Evolutionary conservation across 1,140 invertebrate genomes (phyloP), one percentile per base, ranked within the genome.

Genomic region (Sinonovacula constricta): DNA sequence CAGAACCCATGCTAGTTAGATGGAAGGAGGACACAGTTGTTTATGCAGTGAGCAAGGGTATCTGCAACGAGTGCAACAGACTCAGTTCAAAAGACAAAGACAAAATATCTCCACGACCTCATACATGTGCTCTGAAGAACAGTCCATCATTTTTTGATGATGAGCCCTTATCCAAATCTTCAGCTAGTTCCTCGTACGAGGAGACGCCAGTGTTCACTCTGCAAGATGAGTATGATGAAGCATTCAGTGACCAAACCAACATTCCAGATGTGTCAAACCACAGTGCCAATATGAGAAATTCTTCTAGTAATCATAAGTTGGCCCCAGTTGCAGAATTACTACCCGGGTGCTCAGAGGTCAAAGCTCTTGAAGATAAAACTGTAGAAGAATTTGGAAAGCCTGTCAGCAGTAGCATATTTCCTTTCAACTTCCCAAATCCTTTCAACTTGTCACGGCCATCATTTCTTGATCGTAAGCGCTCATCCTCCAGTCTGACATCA

Each of bases 31-130:
- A 76, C 39, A 67, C 51, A 5, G 63, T 57, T 59, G 14, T 67
- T 1, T 51, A 66, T 59, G 2, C 39, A 45, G 60, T 63, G 10
- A 53, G 24, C 22, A 26, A 53, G 24, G 33, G 34, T 22, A n/a
- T 76, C 33, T 76, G 72, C 33, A 31, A 33, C 31, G 72, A 76
- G 49, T 67, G 62, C 49, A 76, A 67, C 36, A 33, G 62, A 45
- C 51, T 67, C 0, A 53, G 51, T 39, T 75, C 71, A 36, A 30
- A 28, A 26, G 51, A 76, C 30, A 57, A 34, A 30, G 72, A 57
- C 3, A 30, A 36, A 7, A 75, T 76, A 5, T 57, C 72, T 36
- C 63, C 72, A 39, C 51, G 54, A 33, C 72, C 62, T 14, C 63
- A 76, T 28, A n/a, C 63, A 45, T 76, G 72, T 59, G 53, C 45